Percentiles rank a stretch among this genome's conserved stretches.
phyloP scores from a whole-genome alignment of 1,140 invertebrate genomes.

The Caenorhabditis latens region DNA sequence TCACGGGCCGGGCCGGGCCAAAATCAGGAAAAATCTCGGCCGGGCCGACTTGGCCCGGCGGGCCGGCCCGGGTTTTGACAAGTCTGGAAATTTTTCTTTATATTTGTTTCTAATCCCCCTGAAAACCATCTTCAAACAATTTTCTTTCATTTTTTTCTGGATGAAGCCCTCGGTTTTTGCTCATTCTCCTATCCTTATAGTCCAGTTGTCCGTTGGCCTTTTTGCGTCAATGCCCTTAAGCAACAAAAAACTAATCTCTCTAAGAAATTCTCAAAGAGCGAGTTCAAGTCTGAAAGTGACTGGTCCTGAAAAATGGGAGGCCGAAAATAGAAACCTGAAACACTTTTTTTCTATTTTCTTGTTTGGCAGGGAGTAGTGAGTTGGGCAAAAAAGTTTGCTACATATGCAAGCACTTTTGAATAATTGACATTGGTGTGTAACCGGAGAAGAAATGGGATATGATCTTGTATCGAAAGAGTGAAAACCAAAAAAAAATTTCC shows the following conservation, averaged over 20 bases:
- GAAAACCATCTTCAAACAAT: neutral
- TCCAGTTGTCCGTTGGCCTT: neutral
- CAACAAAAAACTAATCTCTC: conserved; percentile 18
- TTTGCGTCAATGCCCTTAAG: conserved; percentile 17
- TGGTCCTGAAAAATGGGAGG: too few relatives aligned
- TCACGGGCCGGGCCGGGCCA: too few relatives aligned
- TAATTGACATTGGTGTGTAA: conserved; percentile 42
- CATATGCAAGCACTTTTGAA: neutral
- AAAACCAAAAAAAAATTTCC: neutral
- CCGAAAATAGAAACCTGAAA: neutral
- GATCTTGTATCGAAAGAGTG: conserved; percentile 29
- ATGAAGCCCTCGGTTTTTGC: neutral
- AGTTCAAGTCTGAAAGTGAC: conserved; percentile 34
- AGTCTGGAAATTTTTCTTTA: too few relatives aligned
- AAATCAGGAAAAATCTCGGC: too few relatives aligned
- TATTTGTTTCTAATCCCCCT: neutral
- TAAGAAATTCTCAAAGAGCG: neutral
- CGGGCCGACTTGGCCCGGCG: too few relatives aligned
- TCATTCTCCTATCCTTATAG: neutral
- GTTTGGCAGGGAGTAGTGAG: neutral
- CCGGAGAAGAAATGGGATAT: neutral
- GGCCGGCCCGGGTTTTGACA: too few relatives aligned
- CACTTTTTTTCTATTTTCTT: neutral
- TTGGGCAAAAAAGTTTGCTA: neutral
- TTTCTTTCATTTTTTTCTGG: neutral